Evolutionary conservation across 2,113 vertebrate species (phyloP).

Genomic region (Corythornis vintsioides): DNA sequence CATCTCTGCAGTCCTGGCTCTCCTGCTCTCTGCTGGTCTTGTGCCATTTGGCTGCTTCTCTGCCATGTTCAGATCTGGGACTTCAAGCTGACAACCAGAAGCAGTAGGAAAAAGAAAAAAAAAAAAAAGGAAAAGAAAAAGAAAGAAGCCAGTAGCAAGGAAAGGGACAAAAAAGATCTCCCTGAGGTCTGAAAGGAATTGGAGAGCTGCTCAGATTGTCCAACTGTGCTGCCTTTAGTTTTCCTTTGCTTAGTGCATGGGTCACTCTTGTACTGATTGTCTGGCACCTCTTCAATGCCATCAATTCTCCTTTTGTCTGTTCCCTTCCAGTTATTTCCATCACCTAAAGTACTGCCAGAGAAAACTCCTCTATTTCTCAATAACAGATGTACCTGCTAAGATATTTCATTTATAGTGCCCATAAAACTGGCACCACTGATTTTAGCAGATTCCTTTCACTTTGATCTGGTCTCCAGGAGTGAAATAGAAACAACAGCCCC

Average conservation of each 20-base stretch:
- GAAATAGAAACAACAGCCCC: not conserved
- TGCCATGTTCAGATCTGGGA: not conserved
- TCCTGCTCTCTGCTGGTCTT: not conserved
- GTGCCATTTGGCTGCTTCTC: conserved; percentile 3
- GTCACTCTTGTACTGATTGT: not conserved
- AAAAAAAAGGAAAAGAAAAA: not conserved
- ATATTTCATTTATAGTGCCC: conserved; percentile 15
- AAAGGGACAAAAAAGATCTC: not conserved
- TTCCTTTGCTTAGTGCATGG: not conserved
- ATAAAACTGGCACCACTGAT: conserved; percentile 14
- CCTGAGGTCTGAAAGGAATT: not conserved
- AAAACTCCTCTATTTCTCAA: conserved; percentile 31
- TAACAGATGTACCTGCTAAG: not conserved
- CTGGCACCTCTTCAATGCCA: conserved; percentile 8
- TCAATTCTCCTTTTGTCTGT: conserved; percentile 7
- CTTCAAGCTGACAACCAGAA: not conserved
- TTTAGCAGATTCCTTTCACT: not conserved
- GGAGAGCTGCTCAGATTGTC: not conserved
- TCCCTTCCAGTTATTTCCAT: conserved; percentile 4
- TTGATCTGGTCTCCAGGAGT: not conserved
- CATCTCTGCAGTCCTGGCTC: not conserved
- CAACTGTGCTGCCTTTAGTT: not conserved
- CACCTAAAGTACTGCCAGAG: not conserved
- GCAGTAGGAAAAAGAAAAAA: not conserved
- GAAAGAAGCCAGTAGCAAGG: not conserved